A percentile compares a stretch with the other conserved stretches of the same genome.
These are phyloP conservation scores for Cygnus atratus DNA, from an alignment of 2,113 vertebrate species.

Conservation along the genomic window DNA sequence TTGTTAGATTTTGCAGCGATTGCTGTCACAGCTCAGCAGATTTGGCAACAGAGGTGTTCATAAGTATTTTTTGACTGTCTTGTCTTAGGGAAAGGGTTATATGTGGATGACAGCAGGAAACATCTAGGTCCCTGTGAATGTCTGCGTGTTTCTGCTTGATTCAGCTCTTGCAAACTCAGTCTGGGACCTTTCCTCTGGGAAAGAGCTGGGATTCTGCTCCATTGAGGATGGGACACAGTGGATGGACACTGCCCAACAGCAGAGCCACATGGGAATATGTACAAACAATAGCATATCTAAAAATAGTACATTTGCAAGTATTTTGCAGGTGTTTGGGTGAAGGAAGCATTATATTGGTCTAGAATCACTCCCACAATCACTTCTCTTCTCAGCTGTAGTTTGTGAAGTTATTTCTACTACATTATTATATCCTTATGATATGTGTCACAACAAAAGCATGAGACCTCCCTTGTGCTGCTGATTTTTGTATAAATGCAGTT, in stretches of 20 bases:
- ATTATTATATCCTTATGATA: background rate
- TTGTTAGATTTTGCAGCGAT: background rate
- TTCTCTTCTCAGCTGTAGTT: background rate
- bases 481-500: background rate
- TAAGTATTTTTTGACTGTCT: background rate
- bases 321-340: background rate
- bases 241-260: background rate
- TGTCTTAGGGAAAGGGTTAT: background rate
- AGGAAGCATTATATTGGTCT: background rate
- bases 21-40: background rate
- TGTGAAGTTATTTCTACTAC: background rate
- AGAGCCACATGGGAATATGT: background rate
- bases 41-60: background rate
- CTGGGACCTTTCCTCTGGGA: background rate
- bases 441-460: background rate
- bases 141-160: background rate
- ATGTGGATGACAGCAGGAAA: background rate
- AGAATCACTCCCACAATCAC: background rate
- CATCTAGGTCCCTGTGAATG: background rate
- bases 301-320: background rate
- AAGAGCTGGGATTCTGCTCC: background rate
- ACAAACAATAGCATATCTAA: fast-evolving
- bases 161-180: background rate
- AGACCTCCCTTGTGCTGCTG: background rate
- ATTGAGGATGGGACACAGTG: background rate